Base-by-base conservation (phyloP, 2,888 invertebrate genomes). In the Hedya salicella region DNA sequence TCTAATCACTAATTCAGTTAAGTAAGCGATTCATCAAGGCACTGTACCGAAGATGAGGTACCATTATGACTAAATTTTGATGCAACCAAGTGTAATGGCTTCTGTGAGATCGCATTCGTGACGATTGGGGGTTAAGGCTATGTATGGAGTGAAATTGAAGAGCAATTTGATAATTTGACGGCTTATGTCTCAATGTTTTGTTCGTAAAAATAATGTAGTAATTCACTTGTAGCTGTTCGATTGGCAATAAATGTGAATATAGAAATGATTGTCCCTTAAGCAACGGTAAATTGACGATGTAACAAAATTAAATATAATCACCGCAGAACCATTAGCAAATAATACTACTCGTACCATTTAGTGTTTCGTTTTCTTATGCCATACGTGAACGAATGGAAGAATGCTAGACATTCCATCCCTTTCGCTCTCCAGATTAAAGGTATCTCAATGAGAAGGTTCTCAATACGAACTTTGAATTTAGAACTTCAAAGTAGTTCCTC, bases 41-140 rank as follows among this genome's bases (percentile, higher is more conserved):
- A 19, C 11, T 32, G 30, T 32, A 44, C 39, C 32, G 52, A 42
- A 42, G 14, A 63, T 21, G 13, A 57, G 25, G 16, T 21, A 16
- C 13, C 40, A 30, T 57, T 64, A 57, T 57, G 50, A 50, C 57
- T n/a, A 57, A 57, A 63, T 57, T 59, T 64, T 65, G 48, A 54
- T 48, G 64, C 52, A 59, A 65, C 59, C 46, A 11, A 16, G 56
- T 32, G 36, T 59, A 64, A 64, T 57, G 16, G 44, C 36, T 65
- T 48, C 46, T 30, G 0, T 19, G n/a, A 59, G 25, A 42, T 36
- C 13, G 13, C 14, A 13, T 56, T 50, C 25, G 36, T 46, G 52
- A 21, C 9, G 13, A 25, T 13, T n/a, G 16, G 16, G 17, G 13
- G 3, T 30, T 11, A n/a, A 11, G 16, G 19, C 16, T 14, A 16